Evolutionary conservation across 2,113 vertebrate species (phyloP), one percentile per base, ranked within the genome.

Genomic region (Synodontis membranacea): DNA sequence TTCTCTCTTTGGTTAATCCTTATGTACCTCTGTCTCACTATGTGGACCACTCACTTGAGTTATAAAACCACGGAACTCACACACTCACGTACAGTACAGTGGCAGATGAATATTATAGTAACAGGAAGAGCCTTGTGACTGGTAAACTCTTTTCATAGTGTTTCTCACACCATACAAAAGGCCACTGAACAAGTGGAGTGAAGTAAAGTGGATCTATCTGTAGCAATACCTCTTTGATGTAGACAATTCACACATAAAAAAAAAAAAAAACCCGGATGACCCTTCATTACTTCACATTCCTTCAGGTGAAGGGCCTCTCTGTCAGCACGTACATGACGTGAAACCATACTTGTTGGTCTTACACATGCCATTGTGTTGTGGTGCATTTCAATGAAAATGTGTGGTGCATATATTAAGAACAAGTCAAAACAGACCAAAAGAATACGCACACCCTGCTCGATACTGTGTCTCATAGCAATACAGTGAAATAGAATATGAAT

Each of bases 341-440:
- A 86, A 84, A 72, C 64, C 37, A 86, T 84, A 39, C 81, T 66
- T 66, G 80, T 86, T 81, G 82, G 44, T 80, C 80, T 50, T 39
- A 76, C 6, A 90, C 91, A 93, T 92, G 92, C 92, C 91, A 90
- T 86, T 82, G 48, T 78, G 52, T 81, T 23, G 75, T 82, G 84
- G 79, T 90, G 86, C 84, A 90, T 88, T 86, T 93, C 87, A 91
- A 62, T 85, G 85, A 91, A 78, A 92, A 90, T 46, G 48, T 83
- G 81, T 91, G 93, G 92, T 93, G 93, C 93, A 58, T 80, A 58
- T 42, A 80, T 39, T 58, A 80, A 25, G 23, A 39, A 58, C 78
- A 88, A 37, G 87, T 93, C 93, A 93, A 93, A 93, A 94, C 92
- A 94, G 93, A 93, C 94, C 94, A 95, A 94, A 94, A 93, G 91